phyloP scores from a whole-genome alignment of 2,797 vertebrate species.

The Fringilla coelebs region DNA sequence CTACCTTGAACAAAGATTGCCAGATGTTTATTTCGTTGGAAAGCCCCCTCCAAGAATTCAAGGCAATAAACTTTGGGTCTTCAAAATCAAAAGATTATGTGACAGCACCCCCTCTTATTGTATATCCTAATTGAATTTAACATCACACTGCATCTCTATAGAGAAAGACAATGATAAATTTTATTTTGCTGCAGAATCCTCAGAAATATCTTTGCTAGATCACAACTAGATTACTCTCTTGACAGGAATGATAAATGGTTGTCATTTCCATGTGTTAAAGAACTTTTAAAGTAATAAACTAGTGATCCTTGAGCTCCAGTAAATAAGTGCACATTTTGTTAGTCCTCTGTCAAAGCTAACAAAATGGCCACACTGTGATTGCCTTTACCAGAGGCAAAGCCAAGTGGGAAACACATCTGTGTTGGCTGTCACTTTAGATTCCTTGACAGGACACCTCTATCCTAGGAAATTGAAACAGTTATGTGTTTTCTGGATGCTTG shows the following conservation, averaged over 20 bases:
- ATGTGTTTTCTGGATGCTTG: not conserved
- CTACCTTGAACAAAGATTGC: not conserved
- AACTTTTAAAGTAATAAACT: slow-evolving; percentile 33
- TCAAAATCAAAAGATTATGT: not conserved
- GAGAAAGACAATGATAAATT: slow-evolving; percentile 40
- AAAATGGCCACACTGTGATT: not conserved
- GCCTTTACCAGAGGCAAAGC: not conserved
- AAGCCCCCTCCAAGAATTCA: not conserved
- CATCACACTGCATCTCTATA: not conserved
- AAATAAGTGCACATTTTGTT: slow-evolving; percentile 10
- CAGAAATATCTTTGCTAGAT: not conserved
- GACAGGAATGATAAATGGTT: slow-evolving; percentile 36
- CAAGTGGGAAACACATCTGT: not conserved
- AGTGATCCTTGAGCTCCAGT: not conserved
- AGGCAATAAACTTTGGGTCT: not conserved
- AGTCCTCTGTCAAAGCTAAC: not conserved
- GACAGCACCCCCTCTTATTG: not conserved
- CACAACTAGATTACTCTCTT: not conserved
- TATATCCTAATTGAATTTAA: not conserved
- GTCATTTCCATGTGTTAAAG: slow-evolving; percentile 23
- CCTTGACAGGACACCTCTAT: not conserved
- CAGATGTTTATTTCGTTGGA: not conserved
- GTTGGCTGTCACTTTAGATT: not conserved
- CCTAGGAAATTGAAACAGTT: not conserved
- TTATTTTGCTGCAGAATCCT: slow-evolving; percentile 11